A percentile compares a stretch with the other conserved stretches of the same genome.
Conservation (phyloP, 2,797 vertebrate genomes). For the Chloroceryle inda region DNA sequence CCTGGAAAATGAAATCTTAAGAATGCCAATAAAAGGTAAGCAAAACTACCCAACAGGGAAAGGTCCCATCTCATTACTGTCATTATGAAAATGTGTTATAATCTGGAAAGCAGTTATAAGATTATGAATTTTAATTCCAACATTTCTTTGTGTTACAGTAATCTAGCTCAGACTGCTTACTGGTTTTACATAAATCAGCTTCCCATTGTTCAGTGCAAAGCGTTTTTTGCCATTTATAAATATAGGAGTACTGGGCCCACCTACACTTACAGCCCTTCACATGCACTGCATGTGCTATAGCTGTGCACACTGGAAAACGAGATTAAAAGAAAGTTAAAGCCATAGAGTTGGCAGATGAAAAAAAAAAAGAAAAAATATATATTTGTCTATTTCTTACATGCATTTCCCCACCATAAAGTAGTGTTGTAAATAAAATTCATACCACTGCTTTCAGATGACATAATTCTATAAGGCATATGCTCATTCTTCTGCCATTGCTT, state of each 20-base stretch:
- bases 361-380: not conserved
- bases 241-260: not conserved
- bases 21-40: constrained; percentile 56
- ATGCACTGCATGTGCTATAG: not conserved
- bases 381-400: not conserved
- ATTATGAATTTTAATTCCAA: constrained; percentile 65
- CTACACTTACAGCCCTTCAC: not conserved
- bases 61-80: constrained; percentile 6
- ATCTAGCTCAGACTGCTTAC: not conserved
- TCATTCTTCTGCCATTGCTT: not conserved
- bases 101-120: constrained; percentile 32
- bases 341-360: not conserved
- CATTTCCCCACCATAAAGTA: not conserved
- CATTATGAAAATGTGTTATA: constrained; percentile 33
- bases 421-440: not conserved
- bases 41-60: constrained; percentile 47
- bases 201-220: not conserved
- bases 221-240: not conserved
- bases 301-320: not conserved
- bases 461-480: accelerated
- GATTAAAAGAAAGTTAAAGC: not conserved
- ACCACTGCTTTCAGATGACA: not conserved
- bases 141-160: not conserved
- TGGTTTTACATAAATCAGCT: constrained; percentile 47
- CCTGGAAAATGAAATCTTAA: constrained; percentile 63